Evolutionary conservation across 92 coral and sea anemone genomes (phyloP).

Genomic region (Phymanthus crucifer): DNA sequence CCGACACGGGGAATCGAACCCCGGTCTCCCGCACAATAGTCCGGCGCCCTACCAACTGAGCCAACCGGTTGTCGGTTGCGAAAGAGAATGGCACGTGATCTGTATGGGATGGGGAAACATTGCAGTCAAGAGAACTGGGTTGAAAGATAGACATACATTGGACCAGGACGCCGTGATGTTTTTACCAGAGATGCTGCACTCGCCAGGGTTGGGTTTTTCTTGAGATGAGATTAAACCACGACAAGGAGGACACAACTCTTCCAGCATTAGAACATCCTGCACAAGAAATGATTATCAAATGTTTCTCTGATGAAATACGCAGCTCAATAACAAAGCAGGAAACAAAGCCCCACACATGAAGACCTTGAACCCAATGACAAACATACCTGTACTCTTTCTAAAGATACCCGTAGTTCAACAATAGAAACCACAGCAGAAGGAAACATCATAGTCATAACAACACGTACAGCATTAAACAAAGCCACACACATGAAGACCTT

Average conservation of each 20-base stretch:
- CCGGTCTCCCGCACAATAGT: too few relatives aligned
- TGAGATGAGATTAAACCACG: constrained; percentile 13
- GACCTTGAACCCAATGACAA: background rate
- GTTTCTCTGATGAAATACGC: background rate
- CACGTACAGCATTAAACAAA: constrained; percentile 27
- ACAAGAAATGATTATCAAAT: background rate
- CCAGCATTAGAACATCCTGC: constrained; percentile 33
- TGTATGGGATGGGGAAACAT: background rate
- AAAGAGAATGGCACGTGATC: background rate
- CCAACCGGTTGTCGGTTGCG: background rate
- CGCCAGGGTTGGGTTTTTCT: constrained; percentile 31
- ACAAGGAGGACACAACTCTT: constrained; percentile 41
- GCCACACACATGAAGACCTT: constrained; percentile 47
- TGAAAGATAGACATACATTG: constrained; percentile 13
- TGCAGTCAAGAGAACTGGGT: too few relatives aligned
- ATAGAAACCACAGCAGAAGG: constrained; percentile 34
- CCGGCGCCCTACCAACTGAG: too few relatives aligned
- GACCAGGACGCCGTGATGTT: constrained; percentile 34
- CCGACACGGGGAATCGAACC: too few relatives aligned
- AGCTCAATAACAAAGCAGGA: too few relatives aligned
- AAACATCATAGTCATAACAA: constrained; percentile 32
- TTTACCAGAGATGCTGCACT: constrained; percentile 21
- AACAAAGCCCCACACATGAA: too few relatives aligned
- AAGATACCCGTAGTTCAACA: constrained; percentile 32
- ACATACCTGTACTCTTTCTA: constrained; percentile 31